Evolutionary conservation across 2,888 invertebrate species (phyloP), one percentile per base, ranked within the genome.

Genomic region (Drosophila fulvimacula): DNA sequence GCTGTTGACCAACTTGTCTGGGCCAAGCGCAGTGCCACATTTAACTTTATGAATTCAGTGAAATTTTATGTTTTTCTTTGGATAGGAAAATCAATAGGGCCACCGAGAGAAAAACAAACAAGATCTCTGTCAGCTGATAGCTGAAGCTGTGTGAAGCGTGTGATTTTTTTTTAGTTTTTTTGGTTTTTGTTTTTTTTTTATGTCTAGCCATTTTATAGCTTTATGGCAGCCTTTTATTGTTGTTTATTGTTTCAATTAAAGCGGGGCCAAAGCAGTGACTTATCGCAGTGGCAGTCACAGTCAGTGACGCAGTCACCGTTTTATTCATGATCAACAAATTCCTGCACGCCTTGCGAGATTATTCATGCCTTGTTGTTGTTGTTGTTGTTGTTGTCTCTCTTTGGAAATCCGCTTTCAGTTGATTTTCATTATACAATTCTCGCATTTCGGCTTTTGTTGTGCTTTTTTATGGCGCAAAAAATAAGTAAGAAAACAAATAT

Each of bases 371-470:
- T 60, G 61, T 59, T 59, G 76, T 60, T 56, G 69, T 39, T 32
- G 44, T 58, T 51, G 42, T 61, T 66, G 59, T 62, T 62, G 41
- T 76, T 81, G 82, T 81, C 84, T 81, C 79, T 83, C 69, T 67
- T 84, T 88, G 83, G 82, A 83, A 83, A 83, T 83, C 87, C 72
- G 79, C 89, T 88, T 83, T 88, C 89, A 71, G 89, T 86, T 82
- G 69, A 73, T 76, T 82, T 82, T 85, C 80, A 79, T 80, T 77
- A 72, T 79, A 77, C 73, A 69, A 75, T 79, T 75, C 76, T 61
- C 63, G 51, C 46, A n/a, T 56, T 75, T 49, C 69, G 58, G 21
- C 79, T 76, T 46, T 59, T 64, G 44, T 75, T 53, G 34, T 46
- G 52, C 24, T n/a, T 63, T 77, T 80, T 80, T 69, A 70, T 66